Conservation (phyloP, 2,888 invertebrate genomes). For the Xanthia icteritia region DNA sequence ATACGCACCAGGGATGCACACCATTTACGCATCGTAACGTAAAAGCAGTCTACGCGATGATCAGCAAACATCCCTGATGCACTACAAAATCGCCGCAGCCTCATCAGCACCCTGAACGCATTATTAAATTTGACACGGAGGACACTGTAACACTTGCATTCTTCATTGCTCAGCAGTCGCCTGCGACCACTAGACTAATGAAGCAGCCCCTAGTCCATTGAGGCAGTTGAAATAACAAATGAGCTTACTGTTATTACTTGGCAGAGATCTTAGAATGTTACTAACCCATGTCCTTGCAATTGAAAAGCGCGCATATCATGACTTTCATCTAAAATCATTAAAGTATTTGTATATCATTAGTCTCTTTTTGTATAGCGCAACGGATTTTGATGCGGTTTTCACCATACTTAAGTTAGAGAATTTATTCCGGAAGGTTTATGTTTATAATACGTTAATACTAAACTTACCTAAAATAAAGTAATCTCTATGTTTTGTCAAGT, state of each 20-base stretch:
- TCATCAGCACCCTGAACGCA: no score
- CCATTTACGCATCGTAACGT: no score
- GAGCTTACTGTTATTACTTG: not conserved
- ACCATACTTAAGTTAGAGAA: not conserved
- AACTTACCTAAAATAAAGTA: not conserved
- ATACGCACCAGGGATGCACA: no score
- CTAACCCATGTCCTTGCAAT: not conserved
- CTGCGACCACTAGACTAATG: not conserved
- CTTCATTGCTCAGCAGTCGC: not conserved
- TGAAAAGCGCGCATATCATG: not conserved
- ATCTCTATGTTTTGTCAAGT: not conserved
- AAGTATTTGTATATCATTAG: no score
- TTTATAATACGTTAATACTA: not conserved
- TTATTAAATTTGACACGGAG: no score
- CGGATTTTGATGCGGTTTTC: not conserved
- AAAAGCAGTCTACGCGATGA: no score
- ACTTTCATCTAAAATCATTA: not conserved
- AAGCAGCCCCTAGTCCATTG: not conserved
- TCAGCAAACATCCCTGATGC: no score
- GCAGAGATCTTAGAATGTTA: constrained; percentile 9
- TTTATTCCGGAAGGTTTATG: not conserved
- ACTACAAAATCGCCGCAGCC: no score
- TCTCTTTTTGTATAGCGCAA: not conserved
- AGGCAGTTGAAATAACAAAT: not conserved
- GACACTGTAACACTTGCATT: no score